phyloP scores from a whole-genome alignment of 2,113 vertebrate genomes.

The Passer montanus region DNA sequence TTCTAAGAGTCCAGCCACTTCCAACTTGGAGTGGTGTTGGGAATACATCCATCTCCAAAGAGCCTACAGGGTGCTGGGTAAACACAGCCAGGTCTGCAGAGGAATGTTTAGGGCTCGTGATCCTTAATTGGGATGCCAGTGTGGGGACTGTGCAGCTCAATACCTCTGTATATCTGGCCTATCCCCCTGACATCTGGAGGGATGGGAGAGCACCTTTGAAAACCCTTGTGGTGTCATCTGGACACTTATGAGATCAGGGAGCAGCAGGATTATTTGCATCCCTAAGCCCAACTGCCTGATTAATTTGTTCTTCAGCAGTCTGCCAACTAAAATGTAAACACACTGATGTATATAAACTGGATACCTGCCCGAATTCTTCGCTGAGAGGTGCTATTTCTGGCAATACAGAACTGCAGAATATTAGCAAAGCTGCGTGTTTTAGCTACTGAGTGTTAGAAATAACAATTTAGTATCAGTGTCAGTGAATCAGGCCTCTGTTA shows the following conservation, averaged over 20 bases:
- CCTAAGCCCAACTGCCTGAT: background rate
- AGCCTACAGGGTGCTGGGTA: background rate
- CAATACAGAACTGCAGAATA: background rate
- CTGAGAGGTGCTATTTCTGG: slow-evolving; percentile 21
- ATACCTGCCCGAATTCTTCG: slow-evolving; percentile 43
- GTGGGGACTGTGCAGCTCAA: background rate
- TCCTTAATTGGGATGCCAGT: background rate
- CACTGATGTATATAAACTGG: background rate
- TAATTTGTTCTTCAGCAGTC: background rate
- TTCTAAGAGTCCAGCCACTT: background rate
- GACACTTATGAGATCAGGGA: background rate
- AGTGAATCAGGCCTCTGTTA: slow-evolving; percentile 53
- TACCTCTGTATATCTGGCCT: background rate
- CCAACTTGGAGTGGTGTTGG: fast-evolving
- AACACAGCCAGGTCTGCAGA: background rate
- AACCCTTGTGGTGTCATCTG: background rate
- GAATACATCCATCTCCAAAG: background rate
- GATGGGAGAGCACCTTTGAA: background rate
- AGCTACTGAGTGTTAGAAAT: slow-evolving; percentile 2
- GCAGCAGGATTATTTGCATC: background rate
- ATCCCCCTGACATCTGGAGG: background rate
- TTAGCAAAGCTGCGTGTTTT: background rate
- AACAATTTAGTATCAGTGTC: slow-evolving; percentile 14
- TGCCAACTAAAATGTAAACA: slow-evolving; percentile 21
- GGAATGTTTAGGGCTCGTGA: background rate